phyloP scores from a whole-genome alignment of 1,140 invertebrate genomes.

The Brachionus angularis region DNA sequence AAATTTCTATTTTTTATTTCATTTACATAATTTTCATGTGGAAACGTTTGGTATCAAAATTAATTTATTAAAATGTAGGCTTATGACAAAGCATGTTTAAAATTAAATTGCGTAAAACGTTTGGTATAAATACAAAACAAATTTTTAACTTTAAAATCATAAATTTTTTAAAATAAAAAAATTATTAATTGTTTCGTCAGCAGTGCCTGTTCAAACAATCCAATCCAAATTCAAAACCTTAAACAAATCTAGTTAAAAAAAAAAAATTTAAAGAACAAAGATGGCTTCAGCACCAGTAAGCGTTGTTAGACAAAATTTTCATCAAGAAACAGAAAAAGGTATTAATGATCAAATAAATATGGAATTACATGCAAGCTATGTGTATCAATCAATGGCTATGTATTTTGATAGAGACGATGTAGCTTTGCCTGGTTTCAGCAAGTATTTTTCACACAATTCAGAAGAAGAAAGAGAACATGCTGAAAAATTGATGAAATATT shows the following conservation, averaged over 20 bases:
- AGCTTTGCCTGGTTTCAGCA: slow-evolving; percentile 77
- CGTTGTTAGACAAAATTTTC: slow-evolving; percentile 70
- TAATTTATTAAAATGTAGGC: too few relatives aligned
- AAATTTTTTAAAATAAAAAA: slow-evolving; percentile 26
- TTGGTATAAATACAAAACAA: too few relatives aligned
- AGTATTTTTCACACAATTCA: slow-evolving; percentile 78
- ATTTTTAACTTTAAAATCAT: too few relatives aligned
- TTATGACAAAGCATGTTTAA: too few relatives aligned
- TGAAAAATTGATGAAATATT: slow-evolving; percentile 80
- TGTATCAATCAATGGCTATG: slow-evolving; percentile 63
- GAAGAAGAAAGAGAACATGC: slow-evolving; percentile 83
- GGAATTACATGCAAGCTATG: slow-evolving; percentile 75
- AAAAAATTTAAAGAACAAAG: neutral
- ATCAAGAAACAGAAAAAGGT: slow-evolving; percentile 68
- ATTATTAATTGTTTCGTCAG: slow-evolving; percentile 18
- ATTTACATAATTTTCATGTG: too few relatives aligned
- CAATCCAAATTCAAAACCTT: too few relatives aligned
- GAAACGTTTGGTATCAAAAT: too few relatives aligned
- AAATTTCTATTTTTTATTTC: too few relatives aligned
- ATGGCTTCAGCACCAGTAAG: slow-evolving; percentile 40
- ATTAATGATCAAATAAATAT: slow-evolving; percentile 80
- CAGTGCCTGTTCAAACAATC: slow-evolving; percentile 41
- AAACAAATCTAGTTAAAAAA: too few relatives aligned
- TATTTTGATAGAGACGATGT: slow-evolving; percentile 72
- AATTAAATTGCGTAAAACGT: too few relatives aligned